Evolutionary conservation across 2,113 vertebrate species (phyloP), one percentile per base, ranked within the genome.

Genomic region (Herpailurus yagouaroundi): DNA sequence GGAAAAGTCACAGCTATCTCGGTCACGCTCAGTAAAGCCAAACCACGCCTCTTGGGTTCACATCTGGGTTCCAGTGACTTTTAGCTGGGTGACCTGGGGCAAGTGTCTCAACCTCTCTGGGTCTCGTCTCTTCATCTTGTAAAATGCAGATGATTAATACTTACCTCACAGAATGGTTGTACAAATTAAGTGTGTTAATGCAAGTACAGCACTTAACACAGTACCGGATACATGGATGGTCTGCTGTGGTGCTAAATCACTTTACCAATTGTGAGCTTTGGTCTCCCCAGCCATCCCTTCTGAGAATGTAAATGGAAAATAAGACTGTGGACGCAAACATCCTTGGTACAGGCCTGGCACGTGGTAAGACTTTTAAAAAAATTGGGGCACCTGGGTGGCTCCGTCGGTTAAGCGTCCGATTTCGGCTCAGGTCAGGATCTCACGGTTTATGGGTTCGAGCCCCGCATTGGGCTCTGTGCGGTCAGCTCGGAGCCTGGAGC

Each of bases 91-190:
- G 45, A 66, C 63, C 69, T 81, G 48, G n/a, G 81, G 14, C 33
- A 82, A 89, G 57, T 76, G 71, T 63, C 92, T 82, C 73, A 64
- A 69, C 3, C 57, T 94, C 89, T 86, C 84, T 82, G 83, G 63
- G 23, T n/a, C 52, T 74, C 23, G 16, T 74, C 80, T 85, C 63
- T 27, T 95, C 36, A 50, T n/a, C 38, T 86, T 89, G 16, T 86
- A 89, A 95, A 69, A 89, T 16, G 9, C 31, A 38, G 29, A 15
- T 76, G 50, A 68, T 77, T 69, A 64, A 63, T 41, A 31, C 57
- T 74, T 57, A 81, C 55, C 55, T 95, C 82, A 41, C 18, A 29
- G 38, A 50, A 48, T 79, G 33, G 15, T 11, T 74, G 52, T 64
- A 31, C 68, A 79, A 21, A 64, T 80, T 77, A 95, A 87, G 87